Conservation (phyloP, 2,113 vertebrate genomes). For the Cyanocitta stelleri region DNA sequence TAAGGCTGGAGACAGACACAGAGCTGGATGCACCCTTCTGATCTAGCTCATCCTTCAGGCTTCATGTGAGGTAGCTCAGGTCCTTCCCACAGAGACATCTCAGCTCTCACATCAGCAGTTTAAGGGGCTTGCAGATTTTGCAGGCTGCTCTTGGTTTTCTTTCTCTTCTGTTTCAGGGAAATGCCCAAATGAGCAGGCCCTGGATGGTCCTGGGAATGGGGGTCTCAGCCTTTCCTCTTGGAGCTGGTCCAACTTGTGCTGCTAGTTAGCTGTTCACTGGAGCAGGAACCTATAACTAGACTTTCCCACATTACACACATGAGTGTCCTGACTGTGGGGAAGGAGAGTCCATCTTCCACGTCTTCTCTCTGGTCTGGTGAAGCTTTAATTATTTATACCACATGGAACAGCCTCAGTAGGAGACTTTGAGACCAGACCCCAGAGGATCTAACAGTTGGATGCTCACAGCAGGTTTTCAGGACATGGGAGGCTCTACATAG, state of each 20-base stretch:
- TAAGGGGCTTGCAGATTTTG: neutral
- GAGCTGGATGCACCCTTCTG: neutral
- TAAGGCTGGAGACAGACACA: neutral
- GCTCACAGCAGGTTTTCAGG: neutral
- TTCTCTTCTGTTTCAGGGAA: neutral
- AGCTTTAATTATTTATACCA: conserved; percentile 43
- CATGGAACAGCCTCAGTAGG: neutral
- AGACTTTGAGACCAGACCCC: conserved; percentile 1
- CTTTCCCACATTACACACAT: neutral
- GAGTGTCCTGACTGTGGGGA: neutral
- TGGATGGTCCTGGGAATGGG: neutral
- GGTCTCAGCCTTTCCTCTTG: neutral
- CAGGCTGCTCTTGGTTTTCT: neutral
- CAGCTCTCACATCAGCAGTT: neutral
- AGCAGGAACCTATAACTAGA: neutral
- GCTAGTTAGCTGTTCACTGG: conserved; percentile 37
- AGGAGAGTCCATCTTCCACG: neutral
- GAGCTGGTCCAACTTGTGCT: neutral
- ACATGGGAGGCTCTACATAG: neutral
- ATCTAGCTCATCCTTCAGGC: neutral
- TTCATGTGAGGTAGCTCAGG: neutral
- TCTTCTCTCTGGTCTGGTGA: neutral
- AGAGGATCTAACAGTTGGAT: neutral
- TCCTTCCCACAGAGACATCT: neutral
- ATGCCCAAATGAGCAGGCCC: neutral